Evolutionary conservation across 2,113 vertebrate species (phyloP).

Genomic region (Odocoileus hemionus): DNA sequence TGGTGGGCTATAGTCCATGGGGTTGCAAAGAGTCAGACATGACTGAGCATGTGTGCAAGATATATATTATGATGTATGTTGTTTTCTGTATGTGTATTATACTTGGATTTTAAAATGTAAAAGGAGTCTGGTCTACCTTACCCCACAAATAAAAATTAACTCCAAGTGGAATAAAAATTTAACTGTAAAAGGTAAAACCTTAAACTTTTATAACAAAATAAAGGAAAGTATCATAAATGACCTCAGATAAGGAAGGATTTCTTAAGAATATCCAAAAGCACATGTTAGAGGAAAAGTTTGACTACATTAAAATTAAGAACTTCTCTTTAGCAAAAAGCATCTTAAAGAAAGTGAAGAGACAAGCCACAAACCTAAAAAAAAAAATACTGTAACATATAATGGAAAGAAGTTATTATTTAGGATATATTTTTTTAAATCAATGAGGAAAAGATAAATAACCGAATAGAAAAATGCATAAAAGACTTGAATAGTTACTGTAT

Average conservation of each 20-base stretch:
- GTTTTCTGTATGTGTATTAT: background rate
- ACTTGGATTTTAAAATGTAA: constrained; percentile 23
- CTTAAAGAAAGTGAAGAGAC: background rate
- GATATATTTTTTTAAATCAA: background rate
- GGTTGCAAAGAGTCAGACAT: background rate
- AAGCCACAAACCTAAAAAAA: background rate
- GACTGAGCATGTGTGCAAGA: background rate
- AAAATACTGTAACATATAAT: background rate
- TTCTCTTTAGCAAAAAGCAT: constrained; percentile 6
- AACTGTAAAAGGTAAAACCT: constrained; percentile 4
- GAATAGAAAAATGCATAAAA: background rate
- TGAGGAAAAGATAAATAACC: background rate
- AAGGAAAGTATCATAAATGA: constrained; percentile 2
- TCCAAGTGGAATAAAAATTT: background rate
- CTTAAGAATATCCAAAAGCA: background rate
- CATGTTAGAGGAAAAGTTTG: background rate
- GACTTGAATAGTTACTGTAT: background rate
- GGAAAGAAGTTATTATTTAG: background rate
- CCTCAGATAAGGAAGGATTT: background rate
- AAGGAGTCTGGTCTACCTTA: background rate
- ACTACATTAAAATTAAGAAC: constrained; percentile 29
- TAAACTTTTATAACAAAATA: background rate
- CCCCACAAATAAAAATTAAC: constrained; percentile 30
- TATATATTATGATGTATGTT: background rate
- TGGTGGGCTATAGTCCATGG: background rate